Percentiles rank a stretch among this genome's conserved stretches.
phyloP scores from a whole-genome alignment of 1,140 invertebrate genomes.

The Homarus americanus region DNA sequence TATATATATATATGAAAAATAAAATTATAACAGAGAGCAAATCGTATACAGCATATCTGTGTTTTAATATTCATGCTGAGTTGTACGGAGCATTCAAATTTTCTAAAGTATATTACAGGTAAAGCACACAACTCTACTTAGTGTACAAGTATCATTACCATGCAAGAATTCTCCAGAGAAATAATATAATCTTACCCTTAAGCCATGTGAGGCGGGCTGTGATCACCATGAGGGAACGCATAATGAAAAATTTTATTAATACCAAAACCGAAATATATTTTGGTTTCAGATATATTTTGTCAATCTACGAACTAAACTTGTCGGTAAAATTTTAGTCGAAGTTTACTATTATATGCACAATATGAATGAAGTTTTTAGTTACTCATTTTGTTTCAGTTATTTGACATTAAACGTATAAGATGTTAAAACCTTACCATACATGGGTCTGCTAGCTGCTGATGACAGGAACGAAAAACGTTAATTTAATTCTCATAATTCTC shows the following conservation, averaged over 20 bases:
- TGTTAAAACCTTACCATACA: constrained; percentile 22
- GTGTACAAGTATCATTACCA: no score
- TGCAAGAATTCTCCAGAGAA: neutral
- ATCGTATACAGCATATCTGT: no score
- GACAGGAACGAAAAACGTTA: neutral
- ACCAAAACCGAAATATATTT: neutral
- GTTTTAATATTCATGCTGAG: neutral
- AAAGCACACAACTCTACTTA: no score
- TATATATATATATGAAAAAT: no score
- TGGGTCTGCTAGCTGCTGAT: constrained; percentile 22
- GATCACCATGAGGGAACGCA: neutral
- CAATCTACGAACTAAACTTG: no score
- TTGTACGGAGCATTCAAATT: neutral
- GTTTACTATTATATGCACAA: no score
- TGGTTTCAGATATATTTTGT: neutral
- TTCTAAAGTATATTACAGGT: no score
- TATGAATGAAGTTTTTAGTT: no score
- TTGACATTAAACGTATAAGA: no score
- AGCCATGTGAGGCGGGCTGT: constrained; percentile 18
- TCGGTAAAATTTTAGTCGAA: no score
- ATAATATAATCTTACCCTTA: neutral
- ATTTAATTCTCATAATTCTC: neutral
- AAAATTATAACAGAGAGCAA: no score
- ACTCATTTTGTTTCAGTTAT: no score
- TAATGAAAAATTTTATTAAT: constrained; percentile 19